Conservation (phyloP, 2,888 invertebrate species). For the Melikaiella ostensackeni region DNA sequence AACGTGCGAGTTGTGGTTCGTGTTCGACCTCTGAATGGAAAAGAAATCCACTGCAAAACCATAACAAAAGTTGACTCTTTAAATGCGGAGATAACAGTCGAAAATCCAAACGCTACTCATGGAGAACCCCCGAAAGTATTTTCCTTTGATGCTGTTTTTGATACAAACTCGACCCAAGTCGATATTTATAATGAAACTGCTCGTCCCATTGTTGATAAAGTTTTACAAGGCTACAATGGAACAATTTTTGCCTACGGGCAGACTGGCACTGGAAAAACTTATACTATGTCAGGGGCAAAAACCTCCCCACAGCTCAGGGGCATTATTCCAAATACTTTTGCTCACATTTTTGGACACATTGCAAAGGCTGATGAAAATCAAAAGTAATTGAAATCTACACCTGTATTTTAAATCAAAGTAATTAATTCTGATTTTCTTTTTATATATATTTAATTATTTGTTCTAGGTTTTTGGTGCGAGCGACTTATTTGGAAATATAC, state of each 20-base stretch:
- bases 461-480: conserved; percentile 93
- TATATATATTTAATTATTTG: neutral
- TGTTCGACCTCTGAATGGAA: conserved; percentile 93
- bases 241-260: conserved; percentile 94
- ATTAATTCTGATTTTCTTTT: neutral
- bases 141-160: conserved; percentile 97
- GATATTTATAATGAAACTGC: conserved; percentile 98
- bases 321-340: conserved; percentile 99
- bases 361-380: conserved; percentile 94
- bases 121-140: conserved; percentile 92
- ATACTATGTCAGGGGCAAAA: conserved; percentile 97
- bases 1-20: conserved; percentile 98
- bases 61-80: conserved; percentile 88
- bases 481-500: conserved; percentile 99
- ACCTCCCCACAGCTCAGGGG: conserved; percentile 94
- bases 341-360: conserved; percentile 98
- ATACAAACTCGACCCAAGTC: conserved; percentile 90
- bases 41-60: conserved; percentile 88
- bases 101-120: conserved; percentile 84
- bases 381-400: conserved; percentile 81
- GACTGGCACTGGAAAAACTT: conserved; percentile 99
- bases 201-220: conserved; percentile 97
- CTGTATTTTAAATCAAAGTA: neutral
- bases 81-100: conserved; percentile 88
- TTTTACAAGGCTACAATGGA: conserved; percentile 97